Evolutionary conservation across 2,888 invertebrate genomes (phyloP).

Genomic region (Anagyrus pseudococci): DNA sequence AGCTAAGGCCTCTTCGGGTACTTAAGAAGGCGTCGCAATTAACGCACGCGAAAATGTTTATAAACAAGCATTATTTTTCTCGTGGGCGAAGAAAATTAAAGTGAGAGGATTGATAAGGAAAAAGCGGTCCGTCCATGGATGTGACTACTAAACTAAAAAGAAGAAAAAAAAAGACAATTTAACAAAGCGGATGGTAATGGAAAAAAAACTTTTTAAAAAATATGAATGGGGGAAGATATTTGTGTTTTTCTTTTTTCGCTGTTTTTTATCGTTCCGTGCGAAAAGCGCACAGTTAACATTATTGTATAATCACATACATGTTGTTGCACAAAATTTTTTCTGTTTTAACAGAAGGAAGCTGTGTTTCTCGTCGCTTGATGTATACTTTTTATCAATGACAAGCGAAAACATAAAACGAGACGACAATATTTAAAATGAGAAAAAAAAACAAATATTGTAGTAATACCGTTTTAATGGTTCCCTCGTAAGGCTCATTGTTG

Average conservation of each 20-base stretch:
- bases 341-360: conserved; percentile 30
- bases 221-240: conserved; percentile 6
- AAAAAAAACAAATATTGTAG: conserved; percentile 13
- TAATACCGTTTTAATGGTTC: conserved; percentile 18
- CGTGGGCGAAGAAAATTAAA: background rate
- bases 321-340: conserved; percentile 35
- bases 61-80: conserved; percentile 29
- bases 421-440: conserved; percentile 31
- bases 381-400: conserved; percentile 11
- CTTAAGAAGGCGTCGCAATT: background rate
- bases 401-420: conserved; percentile 25
- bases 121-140: conserved; percentile 39
- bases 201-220: background rate
- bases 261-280: conserved; percentile 28
- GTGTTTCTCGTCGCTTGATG: conserved; percentile 37
- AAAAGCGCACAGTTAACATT: conserved; percentile 22
- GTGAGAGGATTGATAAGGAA: conserved; percentile 4
- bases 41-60: conserved; percentile 10
- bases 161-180: conserved; percentile 18
- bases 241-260: conserved; percentile 32
- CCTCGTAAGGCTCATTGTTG: conserved; percentile 24
- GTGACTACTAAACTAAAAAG: conserved; percentile 31
- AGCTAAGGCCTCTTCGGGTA: background rate
- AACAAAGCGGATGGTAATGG: conserved; percentile 7
- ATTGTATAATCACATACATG: conserved; percentile 24